Conservation (phyloP, 2,888 invertebrate species). For the Tipula vernalis region DNA sequence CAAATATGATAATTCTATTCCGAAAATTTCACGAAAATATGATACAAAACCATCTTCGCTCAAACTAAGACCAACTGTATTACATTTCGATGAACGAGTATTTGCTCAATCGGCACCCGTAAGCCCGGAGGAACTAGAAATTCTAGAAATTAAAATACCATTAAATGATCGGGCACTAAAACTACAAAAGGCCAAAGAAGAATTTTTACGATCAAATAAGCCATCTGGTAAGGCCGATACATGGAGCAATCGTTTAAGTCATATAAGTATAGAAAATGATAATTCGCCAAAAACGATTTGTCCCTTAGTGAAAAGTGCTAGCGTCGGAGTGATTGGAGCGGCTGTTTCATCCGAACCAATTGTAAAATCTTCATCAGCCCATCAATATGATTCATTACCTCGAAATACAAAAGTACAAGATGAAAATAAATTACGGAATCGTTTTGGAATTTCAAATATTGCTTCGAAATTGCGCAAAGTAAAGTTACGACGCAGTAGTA, state of each 20-base stretch:
- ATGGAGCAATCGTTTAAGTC: constrained; percentile 35
- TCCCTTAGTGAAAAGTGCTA: constrained; percentile 50
- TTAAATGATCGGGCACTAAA: constrained; percentile 42
- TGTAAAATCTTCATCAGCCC: constrained; percentile 22
- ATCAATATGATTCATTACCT: constrained; percentile 41
- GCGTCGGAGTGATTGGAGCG: constrained; percentile 58
- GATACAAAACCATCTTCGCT: constrained; percentile 28
- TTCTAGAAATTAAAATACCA: constrained; percentile 27
- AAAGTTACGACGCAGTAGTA: constrained; percentile 33
- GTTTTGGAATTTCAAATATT: constrained; percentile 42
- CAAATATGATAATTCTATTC: constrained; percentile 29
- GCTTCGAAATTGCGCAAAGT: constrained; percentile 48
- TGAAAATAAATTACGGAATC: constrained; percentile 25
- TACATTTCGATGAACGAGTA: background rate
- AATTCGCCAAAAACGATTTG: constrained; percentile 35
- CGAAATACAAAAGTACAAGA: constrained; percentile 27
- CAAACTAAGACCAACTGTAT: constrained; percentile 17
- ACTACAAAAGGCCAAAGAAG: constrained; percentile 57
- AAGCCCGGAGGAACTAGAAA: constrained; percentile 21
- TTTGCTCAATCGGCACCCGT: constrained; percentile 19
- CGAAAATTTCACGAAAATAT: constrained; percentile 29
- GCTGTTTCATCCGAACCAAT: constrained; percentile 20
- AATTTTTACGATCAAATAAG: constrained; percentile 39
- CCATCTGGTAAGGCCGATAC: background rate
- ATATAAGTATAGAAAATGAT: constrained; percentile 41